phyloP scores from a whole-genome alignment of 2,113 vertebrate genomes.

The Ifrita kowaldi region DNA sequence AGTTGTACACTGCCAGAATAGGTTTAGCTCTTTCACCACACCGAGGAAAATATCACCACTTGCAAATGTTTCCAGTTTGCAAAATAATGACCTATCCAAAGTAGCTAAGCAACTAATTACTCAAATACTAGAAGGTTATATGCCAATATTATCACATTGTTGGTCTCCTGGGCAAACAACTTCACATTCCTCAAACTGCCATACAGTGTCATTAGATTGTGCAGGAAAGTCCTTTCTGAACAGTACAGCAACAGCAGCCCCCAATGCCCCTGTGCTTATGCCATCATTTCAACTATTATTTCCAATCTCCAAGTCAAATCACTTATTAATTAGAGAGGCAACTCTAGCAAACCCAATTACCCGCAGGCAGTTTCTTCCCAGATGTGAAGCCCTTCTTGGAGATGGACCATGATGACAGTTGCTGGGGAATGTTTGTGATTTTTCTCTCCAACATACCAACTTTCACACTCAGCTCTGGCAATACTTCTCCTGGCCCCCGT shows the following conservation, averaged over 20 bases:
- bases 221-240: conserved; percentile 57
- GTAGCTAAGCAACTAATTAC: conserved; percentile 82
- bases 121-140: conserved; percentile 79
- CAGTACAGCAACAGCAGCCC: conserved; percentile 21
- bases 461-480: neutral
- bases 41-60: conserved; percentile 77
- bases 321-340: conserved; percentile 81
- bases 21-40: conserved; percentile 76
- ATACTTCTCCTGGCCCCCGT: neutral
- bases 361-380: conserved; percentile 68
- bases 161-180: conserved; percentile 69
- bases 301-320: conserved; percentile 80
- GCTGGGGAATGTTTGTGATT: conserved; percentile 25
- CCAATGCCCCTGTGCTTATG: conserved; percentile 61
- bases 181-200: conserved; percentile 70
- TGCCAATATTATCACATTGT: conserved; percentile 77
- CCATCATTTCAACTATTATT: conserved; percentile 75
- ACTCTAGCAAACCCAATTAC: conserved; percentile 75
- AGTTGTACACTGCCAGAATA: conserved; percentile 77
- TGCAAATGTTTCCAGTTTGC: conserved; percentile 81
- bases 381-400: conserved; percentile 67
- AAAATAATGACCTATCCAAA: conserved; percentile 82
- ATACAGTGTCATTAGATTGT: conserved; percentile 60
- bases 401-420: conserved; percentile 50
- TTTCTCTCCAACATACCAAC: neutral